Conservation (phyloP, 2,797 vertebrate species). For the Enteromius mattozi region DNA sequence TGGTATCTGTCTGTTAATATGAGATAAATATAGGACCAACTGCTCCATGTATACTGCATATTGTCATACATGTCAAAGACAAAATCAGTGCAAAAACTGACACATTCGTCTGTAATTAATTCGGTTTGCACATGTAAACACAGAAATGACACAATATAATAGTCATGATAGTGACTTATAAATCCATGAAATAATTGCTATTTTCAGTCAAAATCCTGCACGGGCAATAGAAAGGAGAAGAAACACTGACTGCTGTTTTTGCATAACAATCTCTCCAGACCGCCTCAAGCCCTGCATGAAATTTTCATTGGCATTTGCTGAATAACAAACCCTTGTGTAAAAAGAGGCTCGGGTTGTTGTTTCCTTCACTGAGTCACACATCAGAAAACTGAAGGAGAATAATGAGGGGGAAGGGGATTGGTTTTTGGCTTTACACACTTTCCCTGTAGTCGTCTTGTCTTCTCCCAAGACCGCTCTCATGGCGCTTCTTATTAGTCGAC, state of each 20-base stretch:
- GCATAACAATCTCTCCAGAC: constrained; percentile 48
- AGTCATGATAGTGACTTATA: constrained; percentile 24
- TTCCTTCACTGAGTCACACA: constrained; percentile 47
- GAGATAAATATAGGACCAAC: constrained; percentile 7
- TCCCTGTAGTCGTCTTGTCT: constrained; percentile 25
- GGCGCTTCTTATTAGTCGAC: background rate
- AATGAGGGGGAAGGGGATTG: background rate
- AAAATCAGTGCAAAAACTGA: constrained; percentile 15
- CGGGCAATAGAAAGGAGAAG: constrained; percentile 12
- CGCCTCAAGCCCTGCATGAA: constrained; percentile 50
- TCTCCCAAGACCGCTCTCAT: constrained; percentile 1
- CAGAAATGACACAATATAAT: constrained; percentile 16
- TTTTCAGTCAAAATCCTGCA: constrained; percentile 5
- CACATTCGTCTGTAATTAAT: constrained; percentile 4
- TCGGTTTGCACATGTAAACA: constrained; percentile 14
- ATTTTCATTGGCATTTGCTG: constrained; percentile 56
- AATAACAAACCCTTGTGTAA: constrained; percentile 43
- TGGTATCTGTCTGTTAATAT: background rate
- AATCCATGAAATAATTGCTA: background rate
- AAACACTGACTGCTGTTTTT: constrained; percentile 36
- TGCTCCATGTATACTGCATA: background rate
- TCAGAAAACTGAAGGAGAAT: background rate
- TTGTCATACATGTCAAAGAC: background rate
- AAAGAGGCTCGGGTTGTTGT: constrained; percentile 41
- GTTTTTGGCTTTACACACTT: constrained; percentile 19